Evolutionary conservation across 2,113 vertebrate genomes (phyloP).

Genomic region (Platysteira castanea): DNA sequence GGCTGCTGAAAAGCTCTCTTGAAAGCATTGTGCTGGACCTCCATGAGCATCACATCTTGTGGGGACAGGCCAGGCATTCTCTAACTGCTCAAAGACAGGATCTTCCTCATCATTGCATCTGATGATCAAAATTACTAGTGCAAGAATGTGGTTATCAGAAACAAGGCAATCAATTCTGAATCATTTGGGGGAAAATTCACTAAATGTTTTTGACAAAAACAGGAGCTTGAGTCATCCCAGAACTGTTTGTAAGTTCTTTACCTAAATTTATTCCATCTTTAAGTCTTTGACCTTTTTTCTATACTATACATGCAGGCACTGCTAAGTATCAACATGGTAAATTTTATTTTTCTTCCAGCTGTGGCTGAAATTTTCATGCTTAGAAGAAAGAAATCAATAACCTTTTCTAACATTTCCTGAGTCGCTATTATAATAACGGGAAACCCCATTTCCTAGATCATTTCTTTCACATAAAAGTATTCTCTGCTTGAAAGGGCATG

Average conservation of each 20-base stretch:
- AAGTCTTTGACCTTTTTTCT: neutral
- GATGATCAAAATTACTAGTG: neutral
- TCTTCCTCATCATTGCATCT: neutral
- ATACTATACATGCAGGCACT: neutral
- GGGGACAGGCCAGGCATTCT: neutral
- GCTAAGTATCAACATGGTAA: neutral
- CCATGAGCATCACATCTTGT: neutral
- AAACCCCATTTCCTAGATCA: neutral
- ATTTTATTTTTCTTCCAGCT: neutral
- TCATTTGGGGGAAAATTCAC: neutral
- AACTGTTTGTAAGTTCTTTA: neutral
- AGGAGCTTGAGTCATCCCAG: neutral
- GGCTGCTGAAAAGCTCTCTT: neutral
- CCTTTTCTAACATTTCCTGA: neutral
- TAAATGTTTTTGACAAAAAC: neutral
- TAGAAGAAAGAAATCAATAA: neutral
- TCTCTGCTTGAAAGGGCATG: neutral
- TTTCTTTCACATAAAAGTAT: neutral
- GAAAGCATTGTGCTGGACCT: fast-evolving
- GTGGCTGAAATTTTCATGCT: neutral
- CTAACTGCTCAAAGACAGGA: neutral
- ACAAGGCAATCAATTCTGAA: neutral
- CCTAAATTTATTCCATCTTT: neutral
- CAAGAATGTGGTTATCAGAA: neutral
- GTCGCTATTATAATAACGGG: neutral